These are phyloP conservation scores for Chaetogeoica ovagalla DNA, from an alignment of 2,888 invertebrate genomes.

Conservation along the genomic window DNA sequence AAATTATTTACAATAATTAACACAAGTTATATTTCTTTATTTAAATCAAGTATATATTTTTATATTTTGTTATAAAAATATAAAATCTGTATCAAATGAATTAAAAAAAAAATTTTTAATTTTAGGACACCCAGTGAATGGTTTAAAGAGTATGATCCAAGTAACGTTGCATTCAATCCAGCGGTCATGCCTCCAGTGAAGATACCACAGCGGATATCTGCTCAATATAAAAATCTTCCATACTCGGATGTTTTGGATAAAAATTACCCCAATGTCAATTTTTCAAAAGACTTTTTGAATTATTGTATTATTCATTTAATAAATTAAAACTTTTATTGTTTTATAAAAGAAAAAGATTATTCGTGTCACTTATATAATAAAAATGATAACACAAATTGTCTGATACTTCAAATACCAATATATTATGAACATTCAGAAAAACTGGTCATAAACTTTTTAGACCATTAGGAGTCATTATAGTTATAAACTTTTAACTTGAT, in stretches of 20 bases:
- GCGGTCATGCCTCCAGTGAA: constrained; percentile 67
- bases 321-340: background rate
- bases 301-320: constrained; percentile 13
- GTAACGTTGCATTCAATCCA: constrained; percentile 75
- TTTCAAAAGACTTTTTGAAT: constrained; percentile 45
- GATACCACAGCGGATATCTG: constrained; percentile 59
- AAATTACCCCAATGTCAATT: constrained; percentile 15
- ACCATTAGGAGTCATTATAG: too few relatives aligned
- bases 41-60: too few relatives aligned
- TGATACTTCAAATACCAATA: too few relatives aligned
- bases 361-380: background rate
- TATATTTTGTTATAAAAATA: constrained; percentile 19
- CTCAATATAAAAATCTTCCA: constrained; percentile 32
- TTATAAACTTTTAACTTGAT: background rate
- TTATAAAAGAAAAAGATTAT: background rate
- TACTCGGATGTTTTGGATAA: constrained; percentile 34
- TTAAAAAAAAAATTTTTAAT: constrained; percentile 52
- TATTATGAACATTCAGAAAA: too few relatives aligned
- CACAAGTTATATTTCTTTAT: too few relatives aligned
- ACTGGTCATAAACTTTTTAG: too few relatives aligned
- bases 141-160: constrained; percentile 69
- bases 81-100: constrained; percentile 17
- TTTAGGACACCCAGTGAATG: constrained; percentile 69
- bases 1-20: too few relatives aligned
- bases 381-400: too few relatives aligned